Conservation (phyloP, 1,140 invertebrate species). For the Drosophila varians region DNA sequence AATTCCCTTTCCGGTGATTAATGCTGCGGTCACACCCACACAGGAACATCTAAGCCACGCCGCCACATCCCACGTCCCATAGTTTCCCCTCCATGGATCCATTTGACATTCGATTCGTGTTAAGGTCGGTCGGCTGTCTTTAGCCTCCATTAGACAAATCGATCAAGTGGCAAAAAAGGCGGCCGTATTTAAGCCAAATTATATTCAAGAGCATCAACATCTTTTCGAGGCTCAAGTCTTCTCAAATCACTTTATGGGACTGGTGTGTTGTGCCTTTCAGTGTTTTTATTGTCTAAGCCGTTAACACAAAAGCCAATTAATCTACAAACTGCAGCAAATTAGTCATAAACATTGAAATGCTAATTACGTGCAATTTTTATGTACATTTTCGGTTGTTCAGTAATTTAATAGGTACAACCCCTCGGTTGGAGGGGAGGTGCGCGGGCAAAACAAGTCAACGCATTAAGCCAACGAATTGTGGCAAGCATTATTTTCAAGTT, state of each 20-base stretch:
- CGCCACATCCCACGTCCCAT: not conserved
- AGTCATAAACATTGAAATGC: slow-evolving; percentile 77
- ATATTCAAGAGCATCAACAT: slow-evolving; percentile 28
- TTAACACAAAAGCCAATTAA: slow-evolving; percentile 75
- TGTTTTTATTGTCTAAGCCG: slow-evolving; percentile 51
- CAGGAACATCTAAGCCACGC: not conserved
- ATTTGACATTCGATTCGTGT: slow-evolving; percentile 43
- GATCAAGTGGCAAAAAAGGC: slow-evolving; percentile 22
- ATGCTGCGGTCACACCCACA: slow-evolving; percentile 33
- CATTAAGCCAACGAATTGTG: slow-evolving; percentile 38
- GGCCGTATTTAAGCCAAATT: slow-evolving; percentile 47
- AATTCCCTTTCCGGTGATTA: slow-evolving; percentile 34
- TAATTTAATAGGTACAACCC: slow-evolving; percentile 60
- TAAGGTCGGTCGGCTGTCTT: slow-evolving; percentile 27
- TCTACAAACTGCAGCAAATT: slow-evolving; percentile 73
- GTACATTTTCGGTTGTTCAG: slow-evolving; percentile 52
- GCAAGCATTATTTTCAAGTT: slow-evolving; percentile 46
- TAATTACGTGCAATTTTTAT: slow-evolving; percentile 72
- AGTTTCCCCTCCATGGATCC: not conserved
- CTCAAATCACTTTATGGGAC: slow-evolving; percentile 28
- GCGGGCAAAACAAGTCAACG: slow-evolving; percentile 10
- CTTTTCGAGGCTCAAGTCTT: slow-evolving; percentile 8
- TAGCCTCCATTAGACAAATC: slow-evolving; percentile 24
- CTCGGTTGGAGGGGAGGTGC: not conserved
- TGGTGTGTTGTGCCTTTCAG: slow-evolving; percentile 8